These are phyloP conservation scores for Cantharis nigra DNA, from an alignment of 2,888 invertebrate genomes.

Conservation along the genomic window DNA sequence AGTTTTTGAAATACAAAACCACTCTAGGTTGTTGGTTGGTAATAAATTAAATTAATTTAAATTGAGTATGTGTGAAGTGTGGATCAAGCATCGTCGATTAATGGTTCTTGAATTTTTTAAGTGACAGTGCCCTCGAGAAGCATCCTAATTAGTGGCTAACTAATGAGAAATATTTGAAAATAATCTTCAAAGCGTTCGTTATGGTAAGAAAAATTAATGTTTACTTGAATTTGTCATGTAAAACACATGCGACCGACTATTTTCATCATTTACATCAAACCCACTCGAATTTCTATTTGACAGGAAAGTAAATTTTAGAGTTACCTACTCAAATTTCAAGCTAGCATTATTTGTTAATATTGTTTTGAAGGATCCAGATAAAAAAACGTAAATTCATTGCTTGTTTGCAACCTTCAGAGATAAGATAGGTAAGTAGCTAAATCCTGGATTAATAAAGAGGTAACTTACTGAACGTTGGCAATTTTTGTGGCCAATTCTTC, in stretches of 20 bases:
- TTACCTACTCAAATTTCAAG: background rate
- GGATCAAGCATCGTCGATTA: background rate
- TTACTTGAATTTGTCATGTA: background rate
- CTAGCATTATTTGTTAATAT: background rate
- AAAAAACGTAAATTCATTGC: background rate
- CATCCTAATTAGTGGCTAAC: background rate
- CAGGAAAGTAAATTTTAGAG: background rate
- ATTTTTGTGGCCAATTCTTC: conserved; percentile 86
- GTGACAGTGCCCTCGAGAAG: background rate
- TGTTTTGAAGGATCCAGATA: background rate
- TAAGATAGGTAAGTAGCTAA: background rate
- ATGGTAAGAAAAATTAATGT: background rate
- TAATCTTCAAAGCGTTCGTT: background rate
- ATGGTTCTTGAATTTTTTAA: background rate
- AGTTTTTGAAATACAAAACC: background rate
- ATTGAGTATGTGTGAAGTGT: background rate
- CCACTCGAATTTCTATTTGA: background rate
- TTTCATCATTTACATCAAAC: background rate
- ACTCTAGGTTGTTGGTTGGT: background rate
- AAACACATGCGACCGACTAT: background rate
- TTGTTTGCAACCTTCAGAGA: background rate
- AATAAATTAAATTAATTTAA: background rate
- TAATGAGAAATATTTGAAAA: background rate
- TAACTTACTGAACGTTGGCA: conserved; percentile 76
- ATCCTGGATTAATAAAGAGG: background rate